These are phyloP conservation scores for Australoheros facetus DNA, from an alignment of 2,797 vertebrate genomes.

Conservation along the genomic window DNA sequence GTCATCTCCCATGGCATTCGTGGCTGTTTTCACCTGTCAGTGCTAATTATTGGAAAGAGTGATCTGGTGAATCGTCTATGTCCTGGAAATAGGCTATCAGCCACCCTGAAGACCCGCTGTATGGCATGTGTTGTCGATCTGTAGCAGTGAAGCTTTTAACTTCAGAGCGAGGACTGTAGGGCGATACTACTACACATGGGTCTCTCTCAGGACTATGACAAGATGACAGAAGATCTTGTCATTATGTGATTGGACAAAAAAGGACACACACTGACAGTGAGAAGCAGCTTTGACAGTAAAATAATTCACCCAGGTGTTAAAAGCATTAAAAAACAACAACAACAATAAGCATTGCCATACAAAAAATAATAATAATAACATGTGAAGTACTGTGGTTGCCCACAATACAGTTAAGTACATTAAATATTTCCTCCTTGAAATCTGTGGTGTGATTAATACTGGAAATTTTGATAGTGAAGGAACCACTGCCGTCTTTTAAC, in stretches of 20 bases:
- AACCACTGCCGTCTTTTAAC: neutral
- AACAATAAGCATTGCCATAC: neutral
- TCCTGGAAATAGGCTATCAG: conserved; percentile 52
- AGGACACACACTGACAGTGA: neutral
- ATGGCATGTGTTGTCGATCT: conserved; percentile 37
- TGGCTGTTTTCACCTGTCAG: conserved; percentile 73
- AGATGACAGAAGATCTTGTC: neutral
- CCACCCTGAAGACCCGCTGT: conserved; percentile 39
- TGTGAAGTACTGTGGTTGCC: neutral
- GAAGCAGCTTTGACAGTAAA: neutral
- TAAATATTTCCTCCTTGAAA: conserved; percentile 17
- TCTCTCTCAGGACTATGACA: neutral
- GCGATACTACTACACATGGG: neutral
- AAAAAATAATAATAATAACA: neutral
- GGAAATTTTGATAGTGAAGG: neutral
- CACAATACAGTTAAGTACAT: neutral
- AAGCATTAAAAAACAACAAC: neutral
- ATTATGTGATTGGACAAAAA: neutral
- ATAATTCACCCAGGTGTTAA: neutral
- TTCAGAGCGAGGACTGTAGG: conserved; percentile 17
- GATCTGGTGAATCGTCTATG: conserved; percentile 48
- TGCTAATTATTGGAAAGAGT: conserved; percentile 65
- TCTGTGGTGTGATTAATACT: neutral
- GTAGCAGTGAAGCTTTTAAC: conserved; percentile 30
- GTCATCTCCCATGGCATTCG: conserved; percentile 59